Evolutionary conservation across 2,113 vertebrate genomes (phyloP), one percentile per base, ranked within the genome.

Genomic region (Abramis brama): DNA sequence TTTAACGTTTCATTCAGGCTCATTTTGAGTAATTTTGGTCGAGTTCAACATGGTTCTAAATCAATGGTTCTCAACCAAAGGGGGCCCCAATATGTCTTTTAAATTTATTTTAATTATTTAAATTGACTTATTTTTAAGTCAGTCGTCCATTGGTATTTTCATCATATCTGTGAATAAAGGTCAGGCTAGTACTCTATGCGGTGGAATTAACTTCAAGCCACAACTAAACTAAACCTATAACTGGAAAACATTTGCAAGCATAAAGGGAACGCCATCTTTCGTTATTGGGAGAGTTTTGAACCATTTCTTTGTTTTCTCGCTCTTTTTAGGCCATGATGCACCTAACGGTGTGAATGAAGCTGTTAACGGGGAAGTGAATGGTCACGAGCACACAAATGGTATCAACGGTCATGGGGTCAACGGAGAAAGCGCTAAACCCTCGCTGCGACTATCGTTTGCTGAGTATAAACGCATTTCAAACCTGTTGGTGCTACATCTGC

Each of bases 381-480:
- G 91, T 6, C 84, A 85, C 7, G 96, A 96, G 15, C 91, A 93
- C 0, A 91, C 89, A 36, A 93, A 95, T 15, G 96, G 93, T 0
- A 60, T 94, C 64, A 92, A 87, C 0, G 92, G 93, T 43, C 92
- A 94, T 30, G 84, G 90, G 33, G 95, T 96, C 77, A 92, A 94
- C 1, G 23, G 83, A 0, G 93, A 91, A 73, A 93, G 92, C 5
- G 86, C 94, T 68, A 98, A 96, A 84, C 93, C 97, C 4, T 94
- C 96, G 10, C 92, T 98, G 27, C 95, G 96, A 7, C 94, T 99
- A 84, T 97, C 97, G 21, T 99, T 99, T 85, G 83, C 95, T 0
- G 98, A 99, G 84, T 99, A 99, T 92, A 95, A 93, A 23, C 95
- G 97, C 5, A 96, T 99, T 92, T 99, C 98, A 43, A 99, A 99